Evolutionary conservation across 2,113 vertebrate genomes (phyloP), one percentile per base, ranked within the genome.

Genomic region (Danionella cerebrum): DNA sequence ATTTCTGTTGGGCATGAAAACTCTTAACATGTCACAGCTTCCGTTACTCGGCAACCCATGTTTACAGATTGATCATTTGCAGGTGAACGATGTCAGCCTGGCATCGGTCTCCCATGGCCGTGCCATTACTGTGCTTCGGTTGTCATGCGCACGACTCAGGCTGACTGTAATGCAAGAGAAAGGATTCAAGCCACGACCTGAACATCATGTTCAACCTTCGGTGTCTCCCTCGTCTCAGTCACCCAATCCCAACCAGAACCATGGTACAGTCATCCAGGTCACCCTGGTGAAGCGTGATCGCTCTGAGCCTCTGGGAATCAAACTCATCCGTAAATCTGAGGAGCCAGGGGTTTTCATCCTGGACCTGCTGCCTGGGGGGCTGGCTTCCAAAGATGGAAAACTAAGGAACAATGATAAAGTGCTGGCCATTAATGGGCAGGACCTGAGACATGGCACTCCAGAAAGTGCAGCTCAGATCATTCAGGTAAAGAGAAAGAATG

Each of bases 381-480:
- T 95, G 84, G 94, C 94, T 8, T 90, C 91, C 60, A 91, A 89
- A 76, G 94, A 96, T 4, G 92, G 92, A 13, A 95, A 90, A 75
- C 84, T 96, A 74, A 87, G 82, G 70, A 91, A 90, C 73, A 93
- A 90, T 12, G 94, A 96, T 80, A 91, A 92, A 67, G 94, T 96
- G 10, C 75, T 96, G 62, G 92, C 90, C 41, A 96, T 96, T 74
- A 96, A 96, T 0, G 92, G 93, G 3, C 91, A 94, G 1, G 91
- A 96, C 84, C 81, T 96, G 73, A 89, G 90, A 48, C 93, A 94
- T 47, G 94, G 93, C 13, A 95, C 92, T 1, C 94, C 94, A 0
- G 94, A 96, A 83, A 90, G 89, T 1, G 93, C 94, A 2, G 94
- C 94, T 1, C 91, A 94, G 78, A 94, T 96, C 65, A 96, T 96